Percentiles rank a stretch among this genome's conserved stretches.
Evolutionary conservation across 2,888 invertebrate genomes (phyloP).

Genomic region (Helleia helle): DNA sequence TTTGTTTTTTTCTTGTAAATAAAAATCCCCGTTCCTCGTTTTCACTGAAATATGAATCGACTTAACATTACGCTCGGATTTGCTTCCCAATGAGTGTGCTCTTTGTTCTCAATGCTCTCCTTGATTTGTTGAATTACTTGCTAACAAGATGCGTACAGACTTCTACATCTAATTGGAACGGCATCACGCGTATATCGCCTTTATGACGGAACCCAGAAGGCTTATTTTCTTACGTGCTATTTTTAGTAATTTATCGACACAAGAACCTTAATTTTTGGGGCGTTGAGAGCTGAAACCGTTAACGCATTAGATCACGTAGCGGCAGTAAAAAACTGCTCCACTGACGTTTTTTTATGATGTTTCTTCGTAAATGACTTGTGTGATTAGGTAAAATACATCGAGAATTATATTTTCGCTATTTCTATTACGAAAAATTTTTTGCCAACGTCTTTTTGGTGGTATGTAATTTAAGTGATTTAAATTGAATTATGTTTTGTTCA

Average conservation of each 20-base stretch:
- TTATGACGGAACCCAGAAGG: conserved; percentile 15
- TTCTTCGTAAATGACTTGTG: conserved; percentile 1
- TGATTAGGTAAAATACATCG: not conserved
- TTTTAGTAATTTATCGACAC: conserved; percentile 11
- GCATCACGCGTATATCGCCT: conserved; percentile 13
- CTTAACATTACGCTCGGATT: conserved; percentile 11
- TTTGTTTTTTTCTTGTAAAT: not conserved
- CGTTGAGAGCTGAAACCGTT: conserved; percentile 34
- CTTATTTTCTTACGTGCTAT: conserved; percentile 10
- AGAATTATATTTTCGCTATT: not conserved
- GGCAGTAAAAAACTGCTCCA: conserved; percentile 25
- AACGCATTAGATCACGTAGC: conserved; percentile 32
- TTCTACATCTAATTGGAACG: conserved; percentile 23
- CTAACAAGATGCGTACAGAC: conserved; percentile 34
- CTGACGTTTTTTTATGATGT: conserved; percentile 15
- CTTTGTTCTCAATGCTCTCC: conserved; percentile 25
- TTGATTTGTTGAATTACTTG: conserved; percentile 35
- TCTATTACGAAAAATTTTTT: not conserved
- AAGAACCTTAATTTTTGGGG: conserved; percentile 15
- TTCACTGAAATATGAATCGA: conserved; percentile 13
- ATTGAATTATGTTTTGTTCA: too few species aligned
- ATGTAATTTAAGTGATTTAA: not conserved
- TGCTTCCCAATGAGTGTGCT: conserved; percentile 19
- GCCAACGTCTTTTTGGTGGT: not conserved
- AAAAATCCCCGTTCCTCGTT: conserved; percentile 12